Evolutionary conservation across 2,888 invertebrate genomes (phyloP).

Genomic region (Drosophila imparisetae): DNA sequence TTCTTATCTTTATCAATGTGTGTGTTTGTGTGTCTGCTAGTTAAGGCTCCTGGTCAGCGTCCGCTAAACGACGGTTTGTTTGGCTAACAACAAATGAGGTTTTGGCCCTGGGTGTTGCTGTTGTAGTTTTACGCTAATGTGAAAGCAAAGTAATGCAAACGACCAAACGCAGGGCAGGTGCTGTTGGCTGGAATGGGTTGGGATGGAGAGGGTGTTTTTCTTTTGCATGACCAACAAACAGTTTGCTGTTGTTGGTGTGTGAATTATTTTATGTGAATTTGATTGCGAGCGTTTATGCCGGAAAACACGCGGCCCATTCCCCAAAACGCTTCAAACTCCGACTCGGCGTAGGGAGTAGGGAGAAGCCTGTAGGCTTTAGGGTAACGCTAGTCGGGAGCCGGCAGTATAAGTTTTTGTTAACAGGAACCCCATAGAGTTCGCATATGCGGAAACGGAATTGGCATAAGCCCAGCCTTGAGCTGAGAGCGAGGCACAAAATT

Average conservation of each 20-base stretch:
- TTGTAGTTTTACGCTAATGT: constrained; percentile 55
- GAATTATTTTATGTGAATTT: constrained; percentile 78
- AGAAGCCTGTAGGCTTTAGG: background rate
- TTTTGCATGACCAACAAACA: constrained; percentile 72
- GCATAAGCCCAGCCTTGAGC: constrained; percentile 25
- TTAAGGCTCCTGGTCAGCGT: constrained; percentile 33
- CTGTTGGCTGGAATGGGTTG: background rate
- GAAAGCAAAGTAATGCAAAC: constrained; percentile 47
- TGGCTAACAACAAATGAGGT: constrained; percentile 54
- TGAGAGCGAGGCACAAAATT: background rate
- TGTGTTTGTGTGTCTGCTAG: constrained; percentile 9
- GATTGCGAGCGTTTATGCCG: constrained; percentile 79
- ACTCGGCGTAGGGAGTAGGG: background rate
- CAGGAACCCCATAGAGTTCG: constrained; percentile 8
- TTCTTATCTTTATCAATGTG: constrained; percentile 6
- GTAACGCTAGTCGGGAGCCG: background rate
- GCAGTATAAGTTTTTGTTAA: background rate
- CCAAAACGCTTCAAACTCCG: constrained; percentile 17
- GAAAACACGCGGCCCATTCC: constrained; percentile 67
- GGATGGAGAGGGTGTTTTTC: constrained; percentile 10
- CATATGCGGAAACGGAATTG: constrained; percentile 39
- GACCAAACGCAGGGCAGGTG: constrained; percentile 3
- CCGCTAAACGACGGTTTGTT: constrained; percentile 75
- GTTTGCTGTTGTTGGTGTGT: constrained; percentile 70
- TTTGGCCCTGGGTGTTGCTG: constrained; percentile 23